Percentiles rank a stretch among this genome's conserved stretches.
Evolutionary conservation across 2,888 invertebrate genomes (phyloP).

Genomic region (Epiperipatus broadwayi): DNA sequence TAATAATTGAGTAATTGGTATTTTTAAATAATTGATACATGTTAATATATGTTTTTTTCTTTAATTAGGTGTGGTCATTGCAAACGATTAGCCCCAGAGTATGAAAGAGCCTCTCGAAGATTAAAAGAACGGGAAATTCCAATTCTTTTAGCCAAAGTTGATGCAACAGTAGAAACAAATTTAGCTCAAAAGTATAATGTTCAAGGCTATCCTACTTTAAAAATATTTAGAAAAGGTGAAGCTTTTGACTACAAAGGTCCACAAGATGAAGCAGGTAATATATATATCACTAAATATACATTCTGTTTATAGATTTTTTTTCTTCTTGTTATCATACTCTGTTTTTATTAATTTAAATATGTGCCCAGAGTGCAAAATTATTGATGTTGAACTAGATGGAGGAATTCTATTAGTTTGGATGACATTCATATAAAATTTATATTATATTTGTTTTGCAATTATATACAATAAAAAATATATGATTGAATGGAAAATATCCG

Average conservation of each 20-base stretch:
- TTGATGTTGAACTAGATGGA: no score
- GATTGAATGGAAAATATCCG: no score
- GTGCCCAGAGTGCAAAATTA: neutral
- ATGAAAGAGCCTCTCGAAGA: conserved; percentile 33
- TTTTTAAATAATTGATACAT: no score
- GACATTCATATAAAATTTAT: no score
- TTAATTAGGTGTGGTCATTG: conserved; percentile 32
- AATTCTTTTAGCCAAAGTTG: conserved; percentile 37
- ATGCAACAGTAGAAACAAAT: conserved; percentile 33
- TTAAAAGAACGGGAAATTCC: conserved; percentile 29
- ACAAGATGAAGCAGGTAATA: no score
- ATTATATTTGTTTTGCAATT: no score
- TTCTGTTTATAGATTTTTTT: neutral
- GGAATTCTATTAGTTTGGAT: no score
- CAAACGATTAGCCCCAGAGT: conserved; percentile 33
- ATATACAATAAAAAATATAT: no score
- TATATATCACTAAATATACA: conserved; percentile 18
- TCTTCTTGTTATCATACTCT: no score
- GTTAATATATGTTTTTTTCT: conserved; percentile 4
- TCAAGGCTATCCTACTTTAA: conserved; percentile 36
- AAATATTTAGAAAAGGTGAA: conserved; percentile 24
- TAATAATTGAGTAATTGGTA: no score
- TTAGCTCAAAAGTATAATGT: conserved; percentile 33
- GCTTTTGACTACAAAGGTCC: conserved; percentile 34
- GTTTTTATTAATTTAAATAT: no score